phyloP scores from a whole-genome alignment of 2,888 invertebrate genomes.

The Schrankia costaestrigalis region DNA sequence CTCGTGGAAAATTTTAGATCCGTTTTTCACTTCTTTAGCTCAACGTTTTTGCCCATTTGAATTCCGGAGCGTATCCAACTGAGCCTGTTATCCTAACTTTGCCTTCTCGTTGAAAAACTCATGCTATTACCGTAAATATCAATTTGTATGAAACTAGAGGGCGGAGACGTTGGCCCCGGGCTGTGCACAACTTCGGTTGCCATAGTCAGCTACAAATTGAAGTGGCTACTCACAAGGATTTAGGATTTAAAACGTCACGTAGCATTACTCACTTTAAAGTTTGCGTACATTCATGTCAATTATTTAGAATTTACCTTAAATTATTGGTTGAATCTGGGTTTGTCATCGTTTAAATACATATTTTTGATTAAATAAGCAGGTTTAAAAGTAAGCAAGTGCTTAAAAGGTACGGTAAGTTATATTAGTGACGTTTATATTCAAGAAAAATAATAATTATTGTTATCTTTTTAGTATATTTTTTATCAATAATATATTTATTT shows the following conservation, averaged over 20 bases:
- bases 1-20: slow-evolving; percentile 55
- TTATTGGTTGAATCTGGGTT: too few relatives aligned
- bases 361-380: too few relatives aligned
- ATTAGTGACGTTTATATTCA: too few relatives aligned
- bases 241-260: slow-evolving; percentile 55
- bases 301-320: too few relatives aligned
- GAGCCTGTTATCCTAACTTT: slow-evolving; percentile 74
- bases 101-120: slow-evolving; percentile 73
- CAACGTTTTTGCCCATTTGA: slow-evolving; percentile 67
- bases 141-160: slow-evolving; percentile 79
- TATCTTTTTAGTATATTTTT: too few relatives aligned
- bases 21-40: slow-evolving; percentile 66
- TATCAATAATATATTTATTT: too few relatives aligned
- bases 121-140: slow-evolving; percentile 79
- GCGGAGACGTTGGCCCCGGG: slow-evolving; percentile 54
- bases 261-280: slow-evolving; percentile 39
- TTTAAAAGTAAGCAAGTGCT: too few relatives aligned
- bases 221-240: slow-evolving; percentile 60
- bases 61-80: slow-evolving; percentile 66
- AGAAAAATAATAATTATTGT: too few relatives aligned
- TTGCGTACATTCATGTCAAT: slow-evolving; percentile 21
- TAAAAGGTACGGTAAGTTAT: too few relatives aligned
- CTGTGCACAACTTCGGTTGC: slow-evolving; percentile 51
- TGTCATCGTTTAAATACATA: too few relatives aligned
- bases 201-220: slow-evolving; percentile 69